Evolutionary conservation across 2,888 invertebrate species (phyloP).

Genomic region (Apotomis turbidana): DNA sequence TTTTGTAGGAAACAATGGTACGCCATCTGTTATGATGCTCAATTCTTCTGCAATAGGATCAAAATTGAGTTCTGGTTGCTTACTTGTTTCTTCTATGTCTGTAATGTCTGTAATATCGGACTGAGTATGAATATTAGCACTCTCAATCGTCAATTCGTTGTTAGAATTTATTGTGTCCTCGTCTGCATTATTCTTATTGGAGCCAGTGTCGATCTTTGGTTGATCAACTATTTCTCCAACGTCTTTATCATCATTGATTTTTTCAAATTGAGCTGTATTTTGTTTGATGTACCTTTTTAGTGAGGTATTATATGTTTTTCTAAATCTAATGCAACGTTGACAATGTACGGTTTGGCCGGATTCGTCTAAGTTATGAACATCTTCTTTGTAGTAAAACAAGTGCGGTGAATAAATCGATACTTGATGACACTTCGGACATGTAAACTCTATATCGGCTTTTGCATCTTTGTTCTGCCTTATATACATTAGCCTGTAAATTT

Average conservation of each 20-base stretch:
- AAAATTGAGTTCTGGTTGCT: too few relatives aligned
- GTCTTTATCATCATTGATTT: background rate
- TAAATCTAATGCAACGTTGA: slow-evolving; percentile 4
- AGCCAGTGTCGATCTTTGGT: too few relatives aligned
- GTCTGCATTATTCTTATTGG: too few relatives aligned
- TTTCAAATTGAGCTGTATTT: background rate
- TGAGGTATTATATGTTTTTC: background rate
- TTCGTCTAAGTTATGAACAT: background rate
- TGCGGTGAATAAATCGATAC: slow-evolving; percentile 11
- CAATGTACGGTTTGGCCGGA: background rate
- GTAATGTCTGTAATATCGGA: background rate
- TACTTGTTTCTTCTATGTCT: background rate
- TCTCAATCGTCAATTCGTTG: too few relatives aligned
- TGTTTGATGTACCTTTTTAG: background rate
- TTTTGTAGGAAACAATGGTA: too few relatives aligned
- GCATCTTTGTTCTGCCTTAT: background rate
- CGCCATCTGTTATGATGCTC: too few relatives aligned
- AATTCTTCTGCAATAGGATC: too few relatives aligned
- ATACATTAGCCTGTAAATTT: background rate
- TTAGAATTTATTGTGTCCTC: too few relatives aligned
- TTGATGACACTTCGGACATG: slow-evolving; percentile 13
- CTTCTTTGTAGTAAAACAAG: background rate
- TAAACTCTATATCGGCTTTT: slow-evolving; percentile 3
- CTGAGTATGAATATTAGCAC: too few relatives aligned
- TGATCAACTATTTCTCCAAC: too few relatives aligned